Conservation (phyloP, 2,113 vertebrate species). For the Vidua macroura region DNA sequence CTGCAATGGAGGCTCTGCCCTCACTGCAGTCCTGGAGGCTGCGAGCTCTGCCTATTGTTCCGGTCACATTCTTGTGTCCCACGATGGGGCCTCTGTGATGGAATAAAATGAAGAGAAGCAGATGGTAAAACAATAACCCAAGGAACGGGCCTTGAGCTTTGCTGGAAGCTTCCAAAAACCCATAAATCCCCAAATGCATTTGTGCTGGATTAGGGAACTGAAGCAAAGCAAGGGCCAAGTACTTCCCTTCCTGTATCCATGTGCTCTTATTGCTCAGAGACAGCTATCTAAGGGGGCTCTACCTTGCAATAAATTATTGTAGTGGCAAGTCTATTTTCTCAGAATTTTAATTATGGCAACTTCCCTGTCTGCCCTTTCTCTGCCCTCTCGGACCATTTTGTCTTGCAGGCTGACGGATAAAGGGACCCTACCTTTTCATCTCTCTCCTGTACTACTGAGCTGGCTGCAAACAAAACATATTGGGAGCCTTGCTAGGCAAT, state of each 20-base stretch:
- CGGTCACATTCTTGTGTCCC: slow-evolving; percentile 56
- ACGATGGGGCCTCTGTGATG: slow-evolving; percentile 46
- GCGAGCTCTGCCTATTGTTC: slow-evolving; percentile 63
- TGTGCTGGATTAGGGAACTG: slow-evolving; percentile 48
- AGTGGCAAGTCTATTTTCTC: background rate
- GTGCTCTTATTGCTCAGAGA: background rate
- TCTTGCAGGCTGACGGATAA: background rate
- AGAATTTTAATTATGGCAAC: background rate
- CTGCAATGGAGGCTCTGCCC: slow-evolving; percentile 13
- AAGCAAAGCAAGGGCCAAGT: slow-evolving; percentile 5
- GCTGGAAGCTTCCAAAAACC: slow-evolving; percentile 52
- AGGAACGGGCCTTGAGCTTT: slow-evolving; percentile 31
- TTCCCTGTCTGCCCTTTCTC: background rate
- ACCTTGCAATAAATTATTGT: background rate
- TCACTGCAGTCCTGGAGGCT: slow-evolving; percentile 39
- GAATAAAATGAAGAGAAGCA: slow-evolving; percentile 64
- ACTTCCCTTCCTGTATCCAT: background rate
- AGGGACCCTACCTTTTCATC: background rate
- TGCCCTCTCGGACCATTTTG: background rate
- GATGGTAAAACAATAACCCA: slow-evolving; percentile 61
- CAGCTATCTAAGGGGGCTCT: background rate
- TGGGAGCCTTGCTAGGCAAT: background rate
- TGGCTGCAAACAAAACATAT: background rate
- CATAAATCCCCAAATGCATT: slow-evolving; percentile 56
- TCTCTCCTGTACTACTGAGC: background rate